A percentile compares a stretch with the other conserved stretches of the same genome.
Conservation (phyloP, 1,140 invertebrate species). For the Pseudobourletiella spinata region DNA sequence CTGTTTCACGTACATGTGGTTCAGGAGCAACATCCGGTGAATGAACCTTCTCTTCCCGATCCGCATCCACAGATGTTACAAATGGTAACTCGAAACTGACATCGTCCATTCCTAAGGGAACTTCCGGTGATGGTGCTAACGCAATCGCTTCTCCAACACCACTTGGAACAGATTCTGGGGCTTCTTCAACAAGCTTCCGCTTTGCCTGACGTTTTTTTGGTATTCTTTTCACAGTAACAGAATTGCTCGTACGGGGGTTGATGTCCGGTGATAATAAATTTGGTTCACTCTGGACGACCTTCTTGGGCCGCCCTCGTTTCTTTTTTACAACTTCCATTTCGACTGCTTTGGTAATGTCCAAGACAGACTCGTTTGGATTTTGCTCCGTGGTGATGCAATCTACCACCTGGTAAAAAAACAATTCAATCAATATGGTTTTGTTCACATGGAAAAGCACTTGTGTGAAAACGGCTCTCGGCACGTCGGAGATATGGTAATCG, state of each 20-base stretch:
- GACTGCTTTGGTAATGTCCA: background rate
- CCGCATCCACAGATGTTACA: background rate
- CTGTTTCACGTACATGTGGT: background rate
- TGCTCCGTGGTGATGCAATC: too few relatives aligned
- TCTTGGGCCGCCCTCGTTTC: conserved; percentile 2
- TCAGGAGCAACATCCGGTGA: background rate
- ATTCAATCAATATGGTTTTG: background rate
- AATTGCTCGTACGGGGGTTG: too few relatives aligned
- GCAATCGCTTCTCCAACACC: too few relatives aligned
- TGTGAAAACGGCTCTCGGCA: too few relatives aligned
- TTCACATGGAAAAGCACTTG: background rate
- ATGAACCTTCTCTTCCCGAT: too few relatives aligned
- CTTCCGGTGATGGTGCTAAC: background rate
- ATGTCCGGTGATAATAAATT: background rate
- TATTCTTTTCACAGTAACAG: background rate
- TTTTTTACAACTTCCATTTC: conserved; percentile 9
- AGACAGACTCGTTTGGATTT: too few relatives aligned
- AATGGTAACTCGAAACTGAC: background rate
- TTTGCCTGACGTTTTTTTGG: background rate
- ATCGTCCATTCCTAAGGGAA: background rate
- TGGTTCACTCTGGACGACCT: background rate
- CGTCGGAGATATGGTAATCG: too few relatives aligned
- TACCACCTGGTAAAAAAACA: background rate
- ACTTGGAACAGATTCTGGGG: background rate
- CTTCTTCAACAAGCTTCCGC: background rate